Base-by-base conservation (phyloP, 2,888 invertebrate genomes). In the Periphyllus acericola region DNA sequence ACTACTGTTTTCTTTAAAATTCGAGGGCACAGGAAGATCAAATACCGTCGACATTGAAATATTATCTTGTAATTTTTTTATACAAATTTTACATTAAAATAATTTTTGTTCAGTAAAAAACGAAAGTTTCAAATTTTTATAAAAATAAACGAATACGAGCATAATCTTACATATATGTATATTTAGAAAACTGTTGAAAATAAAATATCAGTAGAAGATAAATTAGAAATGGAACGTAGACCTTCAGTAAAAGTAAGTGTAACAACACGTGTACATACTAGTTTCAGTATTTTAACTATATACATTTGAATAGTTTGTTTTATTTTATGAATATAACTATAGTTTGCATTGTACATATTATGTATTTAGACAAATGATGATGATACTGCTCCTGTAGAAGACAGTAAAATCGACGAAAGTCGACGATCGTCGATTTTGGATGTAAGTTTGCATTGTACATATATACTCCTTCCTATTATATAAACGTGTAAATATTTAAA, bases 261-360 rank as follows among this genome's bases (percentile, higher is more conserved):
- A 40, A 29, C 17, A 66, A 19, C 34, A 19, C 60, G 3, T 60
- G 21, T 25, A 60, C 25, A 60, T 60, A 34, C 21, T 6, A 74
- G 36, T 74, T 74, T 71, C 5, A 14, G n/a, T n/a, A 71, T 29
- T 71, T 17, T 2, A 25, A 32, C 29, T 32, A 4, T 66, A 8
- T 29, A 36, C 3, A 46, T 29, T 46, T 46, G n/a, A 46, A 17
- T 76, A 17, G 34, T 32, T 60, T 60, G 60, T 4, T 60, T 25
- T 34, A n/a, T 66, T 85, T 52, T 72, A 75, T 46, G 19, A 52
- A 78, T 19, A 68, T 68, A 66, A 83, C n/a, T 75, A 83, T 83
- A 83, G 75, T 83, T 75, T 74, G 75, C 0, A 85, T 55, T 86
- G 86, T 86, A 86, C 72, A 86, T 86, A 86, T 86, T 86, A 80